Evolutionary conservation across 2,888 invertebrate species (phyloP).

Genomic region (Lasioglossum malachurum): DNA sequence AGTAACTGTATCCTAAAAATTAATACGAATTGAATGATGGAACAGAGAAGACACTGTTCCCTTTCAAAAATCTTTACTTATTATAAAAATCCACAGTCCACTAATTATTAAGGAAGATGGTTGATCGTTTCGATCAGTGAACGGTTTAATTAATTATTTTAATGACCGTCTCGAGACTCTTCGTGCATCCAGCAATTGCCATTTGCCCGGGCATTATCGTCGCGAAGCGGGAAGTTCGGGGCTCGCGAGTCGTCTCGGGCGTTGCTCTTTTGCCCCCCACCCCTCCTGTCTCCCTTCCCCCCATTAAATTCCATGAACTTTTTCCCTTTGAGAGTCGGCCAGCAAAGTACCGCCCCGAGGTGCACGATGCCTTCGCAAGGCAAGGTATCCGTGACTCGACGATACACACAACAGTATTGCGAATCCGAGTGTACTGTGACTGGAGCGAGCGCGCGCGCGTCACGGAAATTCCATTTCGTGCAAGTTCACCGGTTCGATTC

Average conservation of each 20-base stretch:
- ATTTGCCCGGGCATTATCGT: background rate
- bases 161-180: background rate
- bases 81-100: no score
- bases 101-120: no score
- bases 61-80: no score
- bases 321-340: background rate
- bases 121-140: background rate
- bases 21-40: no score
- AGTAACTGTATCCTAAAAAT: no score
- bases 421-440: slow-evolving; percentile 7
- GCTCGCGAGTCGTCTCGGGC: background rate
- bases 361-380: background rate
- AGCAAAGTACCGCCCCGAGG: background rate
- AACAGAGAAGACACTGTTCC: no score
- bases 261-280: background rate
- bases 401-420: background rate
- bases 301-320: slow-evolving; percentile 13
- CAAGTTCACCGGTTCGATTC: slow-evolving; percentile 34
- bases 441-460: background rate
- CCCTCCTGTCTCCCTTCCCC: background rate
- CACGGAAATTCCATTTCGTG: slow-evolving; percentile 29
- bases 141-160: background rate
- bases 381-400: slow-evolving; percentile 1
- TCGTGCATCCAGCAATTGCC: background rate
- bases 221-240: background rate